Conservation (phyloP, 2,113 vertebrate species). For the Bubo scandiacus region DNA sequence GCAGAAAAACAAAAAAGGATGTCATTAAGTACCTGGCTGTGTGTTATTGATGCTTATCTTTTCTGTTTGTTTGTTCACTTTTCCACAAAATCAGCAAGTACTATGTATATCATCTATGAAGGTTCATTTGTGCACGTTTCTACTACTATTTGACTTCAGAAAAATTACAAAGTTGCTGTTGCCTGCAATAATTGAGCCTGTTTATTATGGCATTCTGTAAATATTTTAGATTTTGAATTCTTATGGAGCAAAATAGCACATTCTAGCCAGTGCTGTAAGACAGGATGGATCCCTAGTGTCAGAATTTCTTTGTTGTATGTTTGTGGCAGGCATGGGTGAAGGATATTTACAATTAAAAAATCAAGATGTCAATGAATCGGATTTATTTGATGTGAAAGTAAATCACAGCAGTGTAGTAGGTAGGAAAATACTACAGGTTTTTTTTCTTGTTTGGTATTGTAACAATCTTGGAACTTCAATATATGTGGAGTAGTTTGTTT, state of each 20-base stretch:
- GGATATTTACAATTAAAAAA: background rate
- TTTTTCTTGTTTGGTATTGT: background rate
- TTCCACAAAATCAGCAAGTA: slow-evolving; percentile 29
- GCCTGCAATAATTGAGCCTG: background rate
- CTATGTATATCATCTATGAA: background rate
- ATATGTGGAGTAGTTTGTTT: background rate
- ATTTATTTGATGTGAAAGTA: background rate
- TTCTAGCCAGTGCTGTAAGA: background rate
- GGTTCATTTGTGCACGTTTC: background rate
- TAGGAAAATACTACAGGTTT: background rate
- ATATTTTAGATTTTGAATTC: background rate
- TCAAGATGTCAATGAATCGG: background rate
- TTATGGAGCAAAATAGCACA: background rate
- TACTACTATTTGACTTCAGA: background rate
- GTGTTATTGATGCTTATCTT: background rate
- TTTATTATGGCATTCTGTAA: background rate
- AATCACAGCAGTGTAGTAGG: background rate
- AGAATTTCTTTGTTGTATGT: background rate
- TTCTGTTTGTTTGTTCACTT: background rate
- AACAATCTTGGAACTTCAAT: background rate
- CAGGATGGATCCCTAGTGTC: background rate
- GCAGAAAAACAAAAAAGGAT: background rate
- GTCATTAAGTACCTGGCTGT: background rate
- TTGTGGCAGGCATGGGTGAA: background rate
- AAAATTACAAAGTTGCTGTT: background rate